Evolutionary conservation across 64 coral and sea anemone genomes (phyloP), one percentile per base, ranked within the genome.

Genomic region (Acropora yongei): DNA sequence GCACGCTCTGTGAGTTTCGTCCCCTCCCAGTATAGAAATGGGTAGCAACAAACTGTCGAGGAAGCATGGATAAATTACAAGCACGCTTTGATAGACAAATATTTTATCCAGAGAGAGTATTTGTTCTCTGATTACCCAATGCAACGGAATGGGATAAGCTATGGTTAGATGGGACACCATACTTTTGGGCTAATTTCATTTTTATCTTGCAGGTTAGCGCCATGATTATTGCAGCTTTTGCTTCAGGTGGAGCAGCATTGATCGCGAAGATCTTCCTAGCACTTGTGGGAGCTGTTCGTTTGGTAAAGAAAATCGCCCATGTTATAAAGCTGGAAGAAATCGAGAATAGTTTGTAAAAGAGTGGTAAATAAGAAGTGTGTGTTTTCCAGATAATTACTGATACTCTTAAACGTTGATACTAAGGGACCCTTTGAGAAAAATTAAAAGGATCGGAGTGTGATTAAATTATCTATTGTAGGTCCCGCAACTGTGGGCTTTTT

Each of bases 181-280:
- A 63, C 60, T 11, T 63, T 10, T 55, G 9, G 9, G 9, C 51
- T 55, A 9, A 63, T 14, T 63, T 63, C 11, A 7, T 12, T 63
- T 63, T 11, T 63, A 63, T 63, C 60, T 63, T 12, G 16, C 60
- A 63, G 60, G 60, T 63, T 7, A 63, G 7, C 30, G 86, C 73
- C 73, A 88, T 76, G 72, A 88, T 88, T 13, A 88, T 88, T 51
- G 86, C 86, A 88, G 68, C 86, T 40, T 53, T 88, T 63, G 86
- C 86, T 14, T 76, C 86, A 10, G 86, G 76, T n/a, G 86, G 86
- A 12, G 48, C 49, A 0, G 86, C 86, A n/a, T 42, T 88, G 73
- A 88, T 88, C 40, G 86, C 86, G 45, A 55, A 88, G 48, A 88
- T 88, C 42, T 72, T 74, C 14, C 46, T 89, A 53, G 45, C 78